Conservation (phyloP, 1,140 invertebrate species). For the Drosophila navojoa region DNA sequence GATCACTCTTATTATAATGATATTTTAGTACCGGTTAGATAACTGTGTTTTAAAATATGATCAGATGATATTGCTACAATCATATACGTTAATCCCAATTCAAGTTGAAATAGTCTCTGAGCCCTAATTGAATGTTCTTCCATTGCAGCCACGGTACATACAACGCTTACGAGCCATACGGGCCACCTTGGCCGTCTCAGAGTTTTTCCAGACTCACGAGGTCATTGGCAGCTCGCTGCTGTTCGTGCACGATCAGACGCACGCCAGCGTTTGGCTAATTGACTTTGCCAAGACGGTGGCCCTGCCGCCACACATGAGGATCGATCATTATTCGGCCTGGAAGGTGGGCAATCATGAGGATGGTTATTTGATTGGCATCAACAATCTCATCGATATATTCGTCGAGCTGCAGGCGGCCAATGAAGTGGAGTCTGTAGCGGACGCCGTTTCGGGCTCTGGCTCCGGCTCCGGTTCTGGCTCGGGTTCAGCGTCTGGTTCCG, state of each 20-base stretch:
- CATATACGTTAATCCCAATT: too few species aligned
- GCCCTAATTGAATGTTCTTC: slow-evolving; percentile 14
- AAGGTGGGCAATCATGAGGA: slow-evolving; percentile 99
- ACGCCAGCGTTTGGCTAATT: slow-evolving; percentile 97
- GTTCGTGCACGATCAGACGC: slow-evolving; percentile 96
- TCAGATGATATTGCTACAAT: too few species aligned
- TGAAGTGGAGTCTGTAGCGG: slow-evolving; percentile 32
- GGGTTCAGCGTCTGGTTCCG: slow-evolving; percentile 32
- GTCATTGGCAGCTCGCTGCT: slow-evolving; percentile 98
- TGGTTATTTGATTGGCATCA: slow-evolving; percentile 96
- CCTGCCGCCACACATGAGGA: slow-evolving; percentile 89
- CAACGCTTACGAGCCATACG: slow-evolving; percentile 93
- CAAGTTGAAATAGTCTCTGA: not conserved
- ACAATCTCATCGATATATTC: slow-evolving; percentile 96
- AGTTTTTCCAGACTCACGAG: slow-evolving; percentile 96
- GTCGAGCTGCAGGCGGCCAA: slow-evolving; percentile 81
- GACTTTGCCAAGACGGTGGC: slow-evolving; percentile 98
- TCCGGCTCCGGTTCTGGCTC: slow-evolving; percentile 28
- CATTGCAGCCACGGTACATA: slow-evolving; percentile 91
- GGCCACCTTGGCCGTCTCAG: slow-evolving; percentile 91
- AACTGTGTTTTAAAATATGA: too few species aligned
- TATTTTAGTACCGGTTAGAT: too few species aligned
- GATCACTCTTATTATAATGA: too few species aligned
- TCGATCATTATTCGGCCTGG: slow-evolving; percentile 94
- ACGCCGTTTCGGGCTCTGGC: slow-evolving; percentile 23